Evolutionary conservation across 2,113 vertebrate genomes (phyloP).

Genomic region (Epinephelus fuscoguttatus): DNA sequence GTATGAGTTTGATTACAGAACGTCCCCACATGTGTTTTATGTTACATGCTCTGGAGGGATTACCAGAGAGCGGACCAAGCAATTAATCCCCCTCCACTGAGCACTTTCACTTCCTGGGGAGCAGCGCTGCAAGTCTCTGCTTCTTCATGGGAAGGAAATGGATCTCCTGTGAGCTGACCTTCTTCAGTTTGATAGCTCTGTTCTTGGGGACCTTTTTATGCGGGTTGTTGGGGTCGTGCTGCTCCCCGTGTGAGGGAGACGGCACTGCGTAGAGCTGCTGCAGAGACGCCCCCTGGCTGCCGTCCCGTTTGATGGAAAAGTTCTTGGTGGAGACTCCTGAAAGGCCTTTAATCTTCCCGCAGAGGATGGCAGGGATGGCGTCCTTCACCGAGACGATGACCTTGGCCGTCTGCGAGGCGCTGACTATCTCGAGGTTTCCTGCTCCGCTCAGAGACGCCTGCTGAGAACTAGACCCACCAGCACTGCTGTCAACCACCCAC

Average conservation of each 20-base stretch:
- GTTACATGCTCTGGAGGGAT: conserved; percentile 42
- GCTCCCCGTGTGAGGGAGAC: conserved; percentile 86
- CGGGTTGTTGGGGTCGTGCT: conserved; percentile 85
- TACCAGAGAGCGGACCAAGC: conserved; percentile 23
- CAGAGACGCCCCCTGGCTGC: conserved; percentile 88
- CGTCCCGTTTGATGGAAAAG: conserved; percentile 97
- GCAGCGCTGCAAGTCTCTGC: conserved; percentile 95
- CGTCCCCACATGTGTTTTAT: conserved; percentile 61
- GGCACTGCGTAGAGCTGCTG: conserved; percentile 89
- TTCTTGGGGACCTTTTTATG: conserved; percentile 93
- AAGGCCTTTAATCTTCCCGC: conserved; percentile 96
- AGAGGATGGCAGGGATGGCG: conserved; percentile 94
- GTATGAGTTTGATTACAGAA: conserved; percentile 55
- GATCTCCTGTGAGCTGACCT: conserved; percentile 98
- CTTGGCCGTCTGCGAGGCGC: conserved; percentile 94
- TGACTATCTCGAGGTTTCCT: conserved; percentile 91
- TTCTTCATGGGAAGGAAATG: conserved; percentile 99
- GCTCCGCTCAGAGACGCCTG: conserved; percentile 84
- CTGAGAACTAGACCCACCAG: conserved; percentile 66
- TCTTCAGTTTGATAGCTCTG: conserved; percentile 97
- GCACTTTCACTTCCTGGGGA: conserved; percentile 92
- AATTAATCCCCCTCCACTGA: conserved; percentile 43
- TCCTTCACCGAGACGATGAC: conserved; percentile 98
- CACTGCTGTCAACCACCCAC: conserved; percentile 88
- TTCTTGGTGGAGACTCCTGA: conserved; percentile 98